Base-by-base conservation (phyloP, 92 coral and sea anemone genomes). In the Epizoanthus fatuus region DNA sequence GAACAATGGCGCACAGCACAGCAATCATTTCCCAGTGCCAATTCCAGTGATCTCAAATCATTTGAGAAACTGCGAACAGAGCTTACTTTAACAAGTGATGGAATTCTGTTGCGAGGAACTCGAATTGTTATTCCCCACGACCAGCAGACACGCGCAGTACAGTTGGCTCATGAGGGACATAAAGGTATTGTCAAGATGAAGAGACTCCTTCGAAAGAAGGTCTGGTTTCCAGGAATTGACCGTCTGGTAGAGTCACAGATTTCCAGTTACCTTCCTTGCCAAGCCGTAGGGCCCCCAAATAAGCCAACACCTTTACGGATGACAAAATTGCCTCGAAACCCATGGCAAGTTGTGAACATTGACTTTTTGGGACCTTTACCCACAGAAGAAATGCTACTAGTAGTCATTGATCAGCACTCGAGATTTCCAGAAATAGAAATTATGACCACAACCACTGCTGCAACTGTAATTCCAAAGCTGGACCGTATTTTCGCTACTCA, bases 211-310 rank as follows among this genome's bases (percentile, higher is more conserved):
- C 49, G 92, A 12, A 81, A 81, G 16, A 87, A 85, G 52, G 77
- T 90, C 62, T 89, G 96, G 96, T 84, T 85, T 62, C 94, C 94
- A 19, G 59, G 89, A 17, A 91, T 91, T 37, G 88, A 79, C 54
- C 12, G 63, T 76, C 68, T 68, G 35, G 89, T 85, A 13, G 94
- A 91, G 51, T 22, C 65, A 37, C 69, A 80, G 86, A 70, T 90
- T 22, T 32, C 65, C 11, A 53, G 63, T 69, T 90, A 88, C 55
- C 83, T 90, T n/a, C 82, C 87, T 39, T 86, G 90, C 56, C 90
- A 86, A 75, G 83, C 72, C 47, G 81, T 85, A 62, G 51, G 32
- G 16, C 69, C 16, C 7, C 84, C 72, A 5, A 79, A 79, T 52
- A 62, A 39, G 6, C 56, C 55, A 11, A 14, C 29, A 0, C 86